These are phyloP conservation scores for Thamnaconus septentrionalis DNA, from an alignment of 2,113 vertebrate species.

Conservation along the genomic window DNA sequence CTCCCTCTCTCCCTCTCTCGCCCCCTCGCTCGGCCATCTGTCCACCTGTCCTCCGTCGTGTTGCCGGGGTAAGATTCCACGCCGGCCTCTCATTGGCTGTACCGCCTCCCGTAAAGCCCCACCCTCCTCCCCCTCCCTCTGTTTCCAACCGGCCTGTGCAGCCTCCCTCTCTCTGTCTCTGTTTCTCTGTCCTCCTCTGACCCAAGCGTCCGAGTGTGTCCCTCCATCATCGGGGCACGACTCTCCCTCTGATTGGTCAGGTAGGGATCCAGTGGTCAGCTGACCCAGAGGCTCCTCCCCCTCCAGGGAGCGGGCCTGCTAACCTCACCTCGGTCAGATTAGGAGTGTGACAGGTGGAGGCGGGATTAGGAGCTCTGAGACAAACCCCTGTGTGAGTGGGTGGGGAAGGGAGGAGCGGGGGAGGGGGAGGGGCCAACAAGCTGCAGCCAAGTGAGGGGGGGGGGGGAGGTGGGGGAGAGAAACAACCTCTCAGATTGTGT, in stretches of 20 bases:
- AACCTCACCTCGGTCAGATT: slow-evolving; percentile 30
- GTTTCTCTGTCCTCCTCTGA: slow-evolving; percentile 24
- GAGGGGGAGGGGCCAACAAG: not conserved
- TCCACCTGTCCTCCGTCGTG: slow-evolving; percentile 55
- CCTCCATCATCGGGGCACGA: no score
- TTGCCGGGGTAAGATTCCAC: not conserved
- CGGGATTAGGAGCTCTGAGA: slow-evolving; percentile 44
- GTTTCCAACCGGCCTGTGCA: slow-evolving; percentile 43
- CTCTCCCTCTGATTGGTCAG: no score
- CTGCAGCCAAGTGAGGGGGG: no score
- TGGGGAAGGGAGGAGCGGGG: not conserved
- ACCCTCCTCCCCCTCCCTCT: slow-evolving; percentile 40
- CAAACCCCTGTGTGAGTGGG: not conserved
- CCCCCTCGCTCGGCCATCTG: slow-evolving; percentile 65
- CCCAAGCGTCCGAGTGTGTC: not conserved
- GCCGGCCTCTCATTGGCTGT: slow-evolving; percentile 68
- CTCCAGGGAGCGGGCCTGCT: not conserved
- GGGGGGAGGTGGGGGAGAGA: no score
- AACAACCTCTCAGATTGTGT: no score
- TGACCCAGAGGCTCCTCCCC: not conserved
- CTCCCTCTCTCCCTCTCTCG: slow-evolving; percentile 15
- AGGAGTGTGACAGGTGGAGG: slow-evolving; percentile 41
- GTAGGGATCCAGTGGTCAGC: not conserved
- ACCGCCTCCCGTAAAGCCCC: slow-evolving; percentile 28
- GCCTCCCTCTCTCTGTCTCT: slow-evolving; percentile 13